Evolutionary conservation across 1,140 invertebrate genomes (phyloP), one percentile per base, ranked within the genome.

Genomic region (Drosophila nigrodunni): DNA sequence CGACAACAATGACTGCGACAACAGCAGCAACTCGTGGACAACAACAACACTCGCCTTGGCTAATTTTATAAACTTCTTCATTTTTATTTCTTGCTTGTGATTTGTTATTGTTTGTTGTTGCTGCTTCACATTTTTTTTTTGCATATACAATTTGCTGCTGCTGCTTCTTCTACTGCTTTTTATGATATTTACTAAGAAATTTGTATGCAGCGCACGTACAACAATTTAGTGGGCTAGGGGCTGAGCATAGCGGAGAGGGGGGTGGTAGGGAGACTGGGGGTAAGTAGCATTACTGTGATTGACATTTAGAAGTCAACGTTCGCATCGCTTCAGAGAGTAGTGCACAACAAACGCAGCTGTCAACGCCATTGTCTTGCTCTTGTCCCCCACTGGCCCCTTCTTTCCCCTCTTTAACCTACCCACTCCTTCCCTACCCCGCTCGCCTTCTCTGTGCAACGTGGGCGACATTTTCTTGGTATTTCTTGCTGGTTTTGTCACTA

Each of bases 301-400:
- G 82, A 86, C 82, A 86, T 86, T 86, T 86, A 86, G 78, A 86
- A 86, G 82, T 86, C 82, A 86, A 86, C 71, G 82, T 69, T 86
- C 82, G 82, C 58, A 47, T 76, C 61, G 80, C 65, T 57, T 64
- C 57, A 68, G 66, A 52, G 74, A 30, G 25, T 70, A 58, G 64
- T 64, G 74, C 68, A 77, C 67, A 57, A 74, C 43, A 69, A 49
- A 39, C 37, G 58, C 41, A 49, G 65, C 55, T 64, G 49, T 65
- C 66, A 69, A 41, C 52, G 74, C 60, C 82, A 75, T 86, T 85
- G 81, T 85, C 77, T 85, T 76, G 64, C 68, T 54, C 69, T 43
- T n/a, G 60, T 34, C 73, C 0, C 13, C 41, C 9, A 35, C 39
- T 57, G 37, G 15, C 44, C 1, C 15, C 15, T 10, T 47, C 47